Conservation (phyloP, 1,140 invertebrate species). For the Drosophila trapezifrons region DNA sequence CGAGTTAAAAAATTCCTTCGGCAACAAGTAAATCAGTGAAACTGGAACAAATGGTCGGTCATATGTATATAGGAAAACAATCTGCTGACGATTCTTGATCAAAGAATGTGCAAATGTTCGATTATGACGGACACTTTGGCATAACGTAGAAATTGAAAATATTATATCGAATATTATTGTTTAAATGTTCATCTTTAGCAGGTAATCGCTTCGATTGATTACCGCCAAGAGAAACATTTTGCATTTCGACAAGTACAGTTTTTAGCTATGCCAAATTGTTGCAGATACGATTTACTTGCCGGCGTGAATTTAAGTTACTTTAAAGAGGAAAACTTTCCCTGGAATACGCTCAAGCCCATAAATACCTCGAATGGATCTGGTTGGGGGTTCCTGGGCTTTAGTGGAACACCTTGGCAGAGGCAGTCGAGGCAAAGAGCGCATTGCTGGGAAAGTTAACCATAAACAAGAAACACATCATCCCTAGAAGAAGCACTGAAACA, state of each 20-base stretch:
- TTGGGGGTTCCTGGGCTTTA: conserved; percentile 58
- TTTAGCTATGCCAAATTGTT: conserved; percentile 59
- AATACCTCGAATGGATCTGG: conserved; percentile 28
- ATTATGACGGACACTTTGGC: conserved; percentile 22
- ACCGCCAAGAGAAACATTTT: conserved; percentile 76
- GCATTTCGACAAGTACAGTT: conserved; percentile 72
- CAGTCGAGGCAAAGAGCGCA: conserved; percentile 31
- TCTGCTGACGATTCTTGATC: conserved; percentile 49
- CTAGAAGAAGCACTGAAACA: conserved; percentile 43
- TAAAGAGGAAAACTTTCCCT: conserved; percentile 36
- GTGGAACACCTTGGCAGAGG: conserved; percentile 48
- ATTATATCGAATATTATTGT: conserved; percentile 66
- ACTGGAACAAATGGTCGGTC: conserved; percentile 18
- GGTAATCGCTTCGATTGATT: conserved; percentile 54
- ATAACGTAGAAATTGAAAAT: conserved; percentile 68
- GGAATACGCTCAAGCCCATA: conserved; percentile 61
- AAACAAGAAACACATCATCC: not conserved
- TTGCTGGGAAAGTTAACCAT: conserved; percentile 43
- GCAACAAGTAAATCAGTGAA: conserved; percentile 12
- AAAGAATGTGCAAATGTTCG: conserved; percentile 58
- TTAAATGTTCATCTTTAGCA: conserved; percentile 67
- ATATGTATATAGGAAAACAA: conserved; percentile 24
- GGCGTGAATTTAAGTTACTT: not conserved
- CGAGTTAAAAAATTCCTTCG: not conserved
- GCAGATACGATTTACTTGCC: conserved; percentile 10